Percentiles rank a stretch among this genome's conserved stretches.
These are phyloP conservation scores for Myotis lucifugus DNA, from an alignment of 2,113 vertebrate genomes.

Conservation along the genomic window DNA sequence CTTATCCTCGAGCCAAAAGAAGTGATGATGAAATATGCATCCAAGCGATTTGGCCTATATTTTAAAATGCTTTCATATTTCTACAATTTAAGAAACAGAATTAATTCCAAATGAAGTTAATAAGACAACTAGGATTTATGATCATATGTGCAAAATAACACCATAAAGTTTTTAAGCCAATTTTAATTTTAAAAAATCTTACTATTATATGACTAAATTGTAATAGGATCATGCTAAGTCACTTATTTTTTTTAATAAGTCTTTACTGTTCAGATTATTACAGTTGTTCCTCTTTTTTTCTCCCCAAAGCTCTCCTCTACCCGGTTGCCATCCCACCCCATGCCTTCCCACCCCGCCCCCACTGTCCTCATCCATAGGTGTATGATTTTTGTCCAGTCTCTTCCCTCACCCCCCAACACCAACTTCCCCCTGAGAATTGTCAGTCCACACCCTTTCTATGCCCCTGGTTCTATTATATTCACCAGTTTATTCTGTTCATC, in stretches of 20 bases:
- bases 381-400: too few species aligned
- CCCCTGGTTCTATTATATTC: too few species aligned
- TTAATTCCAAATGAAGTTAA: slow-evolving; percentile 42
- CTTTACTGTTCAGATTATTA: too few species aligned
- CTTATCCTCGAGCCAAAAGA: background rate
- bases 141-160: slow-evolving; percentile 23
- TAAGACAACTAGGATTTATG: slow-evolving; percentile 10
- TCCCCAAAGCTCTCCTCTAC: too few species aligned
- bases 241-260: background rate
- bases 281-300: too few species aligned
- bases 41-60: slow-evolving; percentile 4
- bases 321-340: too few species aligned
- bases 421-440: too few species aligned
- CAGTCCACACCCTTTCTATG: too few species aligned
- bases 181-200: background rate
- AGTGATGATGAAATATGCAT: slow-evolving; percentile 10
- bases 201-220: background rate
- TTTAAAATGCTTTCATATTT: slow-evolving; percentile 43
- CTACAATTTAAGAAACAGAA: slow-evolving; percentile 30
- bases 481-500: too few species aligned
- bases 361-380: too few species aligned
- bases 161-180: background rate
- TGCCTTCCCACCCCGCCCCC: too few species aligned
- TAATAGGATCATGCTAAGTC: background rate
- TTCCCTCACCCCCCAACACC: too few species aligned